Conservation (phyloP, 2,113 vertebrate species). For the Tragelaphus buxtoni region DNA sequence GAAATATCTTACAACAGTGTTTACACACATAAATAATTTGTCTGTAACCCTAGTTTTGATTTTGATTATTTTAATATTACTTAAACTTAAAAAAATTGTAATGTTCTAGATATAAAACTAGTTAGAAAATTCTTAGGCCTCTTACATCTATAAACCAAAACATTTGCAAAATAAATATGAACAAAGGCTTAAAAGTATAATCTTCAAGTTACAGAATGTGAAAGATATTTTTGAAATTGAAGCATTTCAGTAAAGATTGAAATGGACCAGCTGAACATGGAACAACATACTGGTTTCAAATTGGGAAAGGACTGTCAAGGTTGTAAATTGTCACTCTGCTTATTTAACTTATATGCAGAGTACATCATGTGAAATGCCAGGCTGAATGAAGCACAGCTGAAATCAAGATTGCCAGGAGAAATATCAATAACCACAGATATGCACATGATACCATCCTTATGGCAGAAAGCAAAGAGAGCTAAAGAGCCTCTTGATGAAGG, state of each 20-base stretch:
- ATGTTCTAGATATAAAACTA: slow-evolving; percentile 20
- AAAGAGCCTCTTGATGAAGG: background rate
- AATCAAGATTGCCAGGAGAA: background rate
- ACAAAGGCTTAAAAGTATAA: background rate
- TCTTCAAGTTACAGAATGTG: background rate
- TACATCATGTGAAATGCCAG: background rate
- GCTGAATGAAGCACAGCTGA: background rate
- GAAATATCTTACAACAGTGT: background rate
- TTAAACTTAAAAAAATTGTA: background rate
- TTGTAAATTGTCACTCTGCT: background rate
- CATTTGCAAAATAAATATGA: background rate
- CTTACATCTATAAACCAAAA: background rate
- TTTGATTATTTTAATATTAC: slow-evolving; percentile 11
- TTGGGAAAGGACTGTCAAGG: background rate
- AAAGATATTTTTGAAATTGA: background rate
- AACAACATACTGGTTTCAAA: background rate
- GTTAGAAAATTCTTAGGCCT: background rate
- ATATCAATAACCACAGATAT: background rate
- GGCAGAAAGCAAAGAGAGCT: background rate
- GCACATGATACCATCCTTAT: background rate
- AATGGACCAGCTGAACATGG: background rate
- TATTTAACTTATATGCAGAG: background rate
- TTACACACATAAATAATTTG: slow-evolving; percentile 14
- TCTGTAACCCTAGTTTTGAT: background rate
- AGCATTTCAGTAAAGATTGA: background rate